These are phyloP conservation scores for Laticauda colubrina DNA, from an alignment of 2,113 vertebrate genomes.

Conservation along the genomic window DNA sequence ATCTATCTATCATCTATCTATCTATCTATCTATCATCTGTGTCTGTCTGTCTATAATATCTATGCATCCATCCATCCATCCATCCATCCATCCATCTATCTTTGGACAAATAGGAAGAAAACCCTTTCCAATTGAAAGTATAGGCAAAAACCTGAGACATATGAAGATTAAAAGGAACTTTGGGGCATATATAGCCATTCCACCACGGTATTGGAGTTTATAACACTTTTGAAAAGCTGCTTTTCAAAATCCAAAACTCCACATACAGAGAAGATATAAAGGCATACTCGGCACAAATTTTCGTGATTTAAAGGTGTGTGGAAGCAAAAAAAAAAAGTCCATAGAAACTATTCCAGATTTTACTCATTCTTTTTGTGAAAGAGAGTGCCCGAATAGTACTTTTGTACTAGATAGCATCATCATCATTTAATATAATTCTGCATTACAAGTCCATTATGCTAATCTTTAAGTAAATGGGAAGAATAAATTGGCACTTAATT, in stretches of 20 bases:
- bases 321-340: background rate
- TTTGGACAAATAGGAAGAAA: background rate
- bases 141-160: background rate
- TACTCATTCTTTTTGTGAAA: slow-evolving; percentile 41
- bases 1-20: background rate
- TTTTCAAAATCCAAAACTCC: background rate
- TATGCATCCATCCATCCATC: no score
- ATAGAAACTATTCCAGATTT: background rate
- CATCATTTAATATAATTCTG: slow-evolving; percentile 30
- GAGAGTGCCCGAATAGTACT: slow-evolving; percentile 32
- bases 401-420: slow-evolving; percentile 27
- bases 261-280: background rate
- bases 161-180: background rate
- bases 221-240: background rate
- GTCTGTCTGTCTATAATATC: no score
- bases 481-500: slow-evolving; percentile 17
- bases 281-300: background rate
- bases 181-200: background rate
- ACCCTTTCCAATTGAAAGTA: background rate
- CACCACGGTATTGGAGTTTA: background rate
- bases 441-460: slow-evolving; percentile 33
- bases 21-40: background rate
- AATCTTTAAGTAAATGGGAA: slow-evolving; percentile 31
- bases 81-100: background rate
- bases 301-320: background rate